Evolutionary conservation across 1,140 invertebrate genomes (phyloP).

Genomic region (Formica selysi): DNA sequence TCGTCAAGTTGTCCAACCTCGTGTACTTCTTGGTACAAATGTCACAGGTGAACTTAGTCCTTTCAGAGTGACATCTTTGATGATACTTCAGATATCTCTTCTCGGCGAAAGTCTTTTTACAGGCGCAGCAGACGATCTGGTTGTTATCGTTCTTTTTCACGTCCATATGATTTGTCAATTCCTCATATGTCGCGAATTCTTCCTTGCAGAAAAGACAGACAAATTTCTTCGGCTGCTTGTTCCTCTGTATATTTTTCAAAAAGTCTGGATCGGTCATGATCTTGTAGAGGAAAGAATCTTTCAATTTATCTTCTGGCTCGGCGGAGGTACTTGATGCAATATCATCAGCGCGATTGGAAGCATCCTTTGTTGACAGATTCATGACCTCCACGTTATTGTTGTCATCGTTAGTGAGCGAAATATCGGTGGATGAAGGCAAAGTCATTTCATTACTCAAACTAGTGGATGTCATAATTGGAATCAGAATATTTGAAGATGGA

Average conservation of each 20-base stretch:
- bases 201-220: conserved; percentile 79
- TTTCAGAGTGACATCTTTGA: conserved; percentile 79
- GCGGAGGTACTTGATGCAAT: neutral
- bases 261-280: conserved; percentile 82
- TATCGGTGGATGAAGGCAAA: conserved; percentile 37
- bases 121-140: conserved; percentile 80
- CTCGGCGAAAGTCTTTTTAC: conserved; percentile 80
- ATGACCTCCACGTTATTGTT: conserved; percentile 63
- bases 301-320: conserved; percentile 65
- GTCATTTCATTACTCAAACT: conserved; percentile 1
- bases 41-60: conserved; percentile 80
- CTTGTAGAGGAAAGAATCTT: conserved; percentile 81
- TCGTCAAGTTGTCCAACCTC: conserved; percentile 81
- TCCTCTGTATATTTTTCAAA: conserved; percentile 73
- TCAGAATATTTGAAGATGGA: conserved; percentile 15
- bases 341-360: conserved; percentile 27
- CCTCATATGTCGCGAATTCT: conserved; percentile 72
- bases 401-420: neutral
- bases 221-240: conserved; percentile 66
- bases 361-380: conserved; percentile 64
- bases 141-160: conserved; percentile 73
- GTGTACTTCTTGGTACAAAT: conserved; percentile 83
- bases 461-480: neutral
- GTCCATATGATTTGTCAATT: conserved; percentile 77
- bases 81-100: conserved; percentile 82